Evolutionary conservation across 2,113 vertebrate genomes (phyloP).

Genomic region (Arvicanthis niloticus): DNA sequence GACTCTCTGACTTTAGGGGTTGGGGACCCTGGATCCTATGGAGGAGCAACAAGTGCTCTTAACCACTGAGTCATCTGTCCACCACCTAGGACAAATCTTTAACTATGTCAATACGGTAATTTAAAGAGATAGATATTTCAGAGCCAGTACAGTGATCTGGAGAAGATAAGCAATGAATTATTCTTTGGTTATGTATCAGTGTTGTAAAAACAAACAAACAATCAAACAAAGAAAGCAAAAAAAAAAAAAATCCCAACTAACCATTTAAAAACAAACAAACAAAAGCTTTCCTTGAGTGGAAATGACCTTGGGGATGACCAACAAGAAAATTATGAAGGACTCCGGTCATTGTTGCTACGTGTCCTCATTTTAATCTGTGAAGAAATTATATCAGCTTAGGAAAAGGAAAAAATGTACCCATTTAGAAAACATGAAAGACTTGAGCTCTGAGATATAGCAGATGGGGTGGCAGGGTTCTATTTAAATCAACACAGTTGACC

Average conservation of each 20-base stretch:
- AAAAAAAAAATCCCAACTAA: no score
- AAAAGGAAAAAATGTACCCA: neutral
- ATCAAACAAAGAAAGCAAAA: no score
- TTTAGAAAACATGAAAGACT: conserved; percentile 8
- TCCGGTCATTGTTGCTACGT: neutral
- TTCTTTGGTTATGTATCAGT: conserved; percentile 59
- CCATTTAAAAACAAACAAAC: no score
- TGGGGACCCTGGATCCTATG: neutral
- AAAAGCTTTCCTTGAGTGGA: neutral
- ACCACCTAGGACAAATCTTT: neutral
- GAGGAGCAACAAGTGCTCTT: neutral
- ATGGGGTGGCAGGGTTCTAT: neutral
- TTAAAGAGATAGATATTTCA: conserved; percentile 62
- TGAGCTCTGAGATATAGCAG: neutral
- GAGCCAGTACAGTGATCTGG: conserved; percentile 69
- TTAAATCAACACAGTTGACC: neutral
- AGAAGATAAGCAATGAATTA: conserved; percentile 72
- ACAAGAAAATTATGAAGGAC: neutral
- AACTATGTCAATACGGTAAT: conserved; percentile 65
- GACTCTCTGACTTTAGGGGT: no score
- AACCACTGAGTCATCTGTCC: neutral
- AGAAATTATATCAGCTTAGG: conserved; percentile 8
- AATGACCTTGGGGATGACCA: conserved; percentile 27
- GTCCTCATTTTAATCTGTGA: neutral
- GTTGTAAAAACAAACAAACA: neutral